Evolutionary conservation across 1,140 invertebrate genomes (phyloP).

Genomic region (Latrodectus geometricus): DNA sequence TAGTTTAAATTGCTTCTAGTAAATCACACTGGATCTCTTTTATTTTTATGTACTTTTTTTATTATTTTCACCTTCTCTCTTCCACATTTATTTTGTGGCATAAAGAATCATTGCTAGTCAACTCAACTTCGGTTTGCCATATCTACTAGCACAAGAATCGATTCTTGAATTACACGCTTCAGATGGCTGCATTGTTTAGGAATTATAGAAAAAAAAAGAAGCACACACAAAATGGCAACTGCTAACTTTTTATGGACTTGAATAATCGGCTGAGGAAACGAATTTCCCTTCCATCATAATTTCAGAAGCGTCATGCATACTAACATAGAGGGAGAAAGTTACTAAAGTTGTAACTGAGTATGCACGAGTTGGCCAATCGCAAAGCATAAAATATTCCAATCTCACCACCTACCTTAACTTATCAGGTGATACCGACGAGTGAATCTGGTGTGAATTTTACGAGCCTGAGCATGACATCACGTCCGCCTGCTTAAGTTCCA

Average conservation of each 20-base stretch:
- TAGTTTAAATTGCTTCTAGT: constrained; percentile 20
- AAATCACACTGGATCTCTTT: constrained; percentile 20
- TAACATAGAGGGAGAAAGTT: not conserved
- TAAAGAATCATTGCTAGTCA: constrained; percentile 33
- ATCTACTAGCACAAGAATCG: not conserved
- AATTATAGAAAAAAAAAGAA: constrained; percentile 13
- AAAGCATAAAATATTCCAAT: constrained; percentile 18
- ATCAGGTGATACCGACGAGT: constrained; percentile 19
- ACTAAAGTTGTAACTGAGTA: not conserved
- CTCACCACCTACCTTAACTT: not conserved
- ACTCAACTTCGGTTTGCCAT: not conserved
- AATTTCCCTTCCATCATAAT: not conserved
- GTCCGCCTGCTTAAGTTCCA: constrained; percentile 10
- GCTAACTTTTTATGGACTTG: not conserved
- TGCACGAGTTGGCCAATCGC: not conserved
- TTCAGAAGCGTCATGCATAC: not conserved
- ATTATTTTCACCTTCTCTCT: not conserved
- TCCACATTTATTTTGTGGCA: constrained; percentile 9
- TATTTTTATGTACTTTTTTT: no score
- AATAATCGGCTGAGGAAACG: constrained; percentile 10
- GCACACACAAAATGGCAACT: not conserved
- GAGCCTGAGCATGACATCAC: constrained; percentile 16
- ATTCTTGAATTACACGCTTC: constrained; percentile 36
- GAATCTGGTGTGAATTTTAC: constrained; percentile 13
- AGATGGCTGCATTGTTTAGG: not conserved